These are phyloP conservation scores for Tanytarsus gracilentus DNA, from an alignment of 2,888 invertebrate species.

Conservation along the genomic window DNA sequence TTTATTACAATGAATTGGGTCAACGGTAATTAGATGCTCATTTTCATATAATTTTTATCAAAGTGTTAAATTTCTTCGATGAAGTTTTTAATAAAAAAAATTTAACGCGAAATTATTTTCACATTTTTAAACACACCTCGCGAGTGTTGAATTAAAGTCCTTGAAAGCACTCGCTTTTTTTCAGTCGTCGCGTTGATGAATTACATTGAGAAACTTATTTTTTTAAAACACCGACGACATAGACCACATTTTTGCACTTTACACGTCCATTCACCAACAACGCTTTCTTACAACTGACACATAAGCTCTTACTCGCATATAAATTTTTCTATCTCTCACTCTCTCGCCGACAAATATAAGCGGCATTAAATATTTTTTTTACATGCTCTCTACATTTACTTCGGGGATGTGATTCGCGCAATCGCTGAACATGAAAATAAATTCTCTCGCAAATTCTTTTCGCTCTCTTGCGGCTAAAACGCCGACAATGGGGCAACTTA, in stretches of 20 bases:
- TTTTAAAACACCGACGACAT: neutral
- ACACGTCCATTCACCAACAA: slow-evolving; percentile 15
- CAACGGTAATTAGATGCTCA: neutral
- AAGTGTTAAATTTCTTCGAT: no score
- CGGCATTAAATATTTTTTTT: neutral
- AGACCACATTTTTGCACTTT: neutral
- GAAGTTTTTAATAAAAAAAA: no score
- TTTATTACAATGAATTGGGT: neutral
- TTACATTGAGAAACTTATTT: neutral
- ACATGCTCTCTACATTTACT: neutral
- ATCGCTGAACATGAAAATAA: no score
- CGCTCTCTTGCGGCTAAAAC: no score
- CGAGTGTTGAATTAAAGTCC: slow-evolving; percentile 14
- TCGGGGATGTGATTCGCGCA: neutral
- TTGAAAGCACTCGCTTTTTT: slow-evolving; percentile 18
- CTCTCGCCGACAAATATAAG: neutral
- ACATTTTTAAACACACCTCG: no score
- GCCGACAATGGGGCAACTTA: no score
- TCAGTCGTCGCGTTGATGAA: slow-evolving; percentile 16
- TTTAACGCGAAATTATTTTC: no score
- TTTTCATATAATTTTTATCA: no score
- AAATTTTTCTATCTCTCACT: neutral
- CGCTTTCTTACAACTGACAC: slow-evolving; percentile 14
- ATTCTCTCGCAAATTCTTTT: no score
- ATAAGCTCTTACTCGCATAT: neutral